Base-by-base conservation (phyloP, 2,113 vertebrate genomes). In the Dendrocopos noguchii region DNA sequence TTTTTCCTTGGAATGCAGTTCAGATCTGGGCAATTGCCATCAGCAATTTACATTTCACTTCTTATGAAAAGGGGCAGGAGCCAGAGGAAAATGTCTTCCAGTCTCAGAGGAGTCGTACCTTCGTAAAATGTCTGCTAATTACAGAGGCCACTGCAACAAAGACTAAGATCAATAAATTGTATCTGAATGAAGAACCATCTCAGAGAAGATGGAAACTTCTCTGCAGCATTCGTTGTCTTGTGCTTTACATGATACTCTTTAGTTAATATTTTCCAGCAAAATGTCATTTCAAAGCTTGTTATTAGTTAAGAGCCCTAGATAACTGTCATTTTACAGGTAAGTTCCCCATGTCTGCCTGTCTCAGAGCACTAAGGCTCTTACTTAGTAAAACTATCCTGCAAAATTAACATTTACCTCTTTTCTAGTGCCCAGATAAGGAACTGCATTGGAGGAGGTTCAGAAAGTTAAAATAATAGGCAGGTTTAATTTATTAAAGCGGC, bases 61-160 rank as follows among this genome's bases (percentile, higher is more conserved):
- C 14, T 64, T 34, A 64, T 0, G 0, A 9, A 36, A 8, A 57
- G 9, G 10, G 7, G 9, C 33, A 52, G 16, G 20, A 73, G 15
- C 11, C 39, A 83, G 22, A 44, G 8, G 24, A 66, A 72, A 67
- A 83, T 2, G 1, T 53, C 60, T 73, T 60, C 33, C 1, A 5
- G 0, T 73, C 14, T 57, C 9, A 75, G 42, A 47, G 21, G 4
- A 20, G 7, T 16, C 15, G 28, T 28, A 3, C 56, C 21, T 79
- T 56, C 76, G 28, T 47, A 56, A 60, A 73, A 80, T 27, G 3
- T 33, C 39, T 64, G 22, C 31, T 76, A 36, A 73, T 60, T 68
- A 64, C 18, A 67, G 29, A 60, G 42, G 8, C 9, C 24, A 79
- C 9, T 24, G 8, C 36, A 73, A 59, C 12, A 68, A 56, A 75